phyloP scores from a whole-genome alignment of 2,113 vertebrate species.

The Ochotona curzoniae region DNA sequence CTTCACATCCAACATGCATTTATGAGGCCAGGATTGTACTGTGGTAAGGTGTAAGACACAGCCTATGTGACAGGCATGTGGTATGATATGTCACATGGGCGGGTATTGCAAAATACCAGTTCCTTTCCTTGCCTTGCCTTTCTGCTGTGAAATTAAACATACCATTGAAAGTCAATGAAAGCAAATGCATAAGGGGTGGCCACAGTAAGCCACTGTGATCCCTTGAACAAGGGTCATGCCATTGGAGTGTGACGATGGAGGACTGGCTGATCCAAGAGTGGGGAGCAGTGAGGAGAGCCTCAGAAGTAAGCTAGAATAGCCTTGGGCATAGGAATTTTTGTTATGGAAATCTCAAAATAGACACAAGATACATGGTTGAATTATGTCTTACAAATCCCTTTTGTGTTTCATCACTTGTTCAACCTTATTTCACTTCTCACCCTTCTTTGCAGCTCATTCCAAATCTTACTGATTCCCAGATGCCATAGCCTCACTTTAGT shows the following conservation, averaged over 20 bases:
- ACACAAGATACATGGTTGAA: background rate
- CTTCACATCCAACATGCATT: background rate
- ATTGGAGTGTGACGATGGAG: background rate
- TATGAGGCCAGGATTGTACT: background rate
- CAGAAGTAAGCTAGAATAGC: background rate
- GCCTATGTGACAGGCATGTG: background rate
- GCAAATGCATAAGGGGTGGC: background rate
- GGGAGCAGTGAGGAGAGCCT: background rate
- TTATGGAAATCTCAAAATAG: constrained; percentile 6
- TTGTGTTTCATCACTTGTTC: background rate
- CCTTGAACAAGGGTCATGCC: background rate
- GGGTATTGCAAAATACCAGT: background rate
- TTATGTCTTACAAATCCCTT: background rate
- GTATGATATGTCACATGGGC: too few relatives aligned
- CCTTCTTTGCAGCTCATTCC: background rate
- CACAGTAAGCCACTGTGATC: too few relatives aligned
- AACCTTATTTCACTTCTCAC: background rate
- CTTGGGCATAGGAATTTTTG: background rate
- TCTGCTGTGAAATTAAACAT: background rate
- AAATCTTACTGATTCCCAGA: background rate
- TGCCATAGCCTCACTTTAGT: background rate
- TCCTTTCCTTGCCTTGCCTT: background rate
- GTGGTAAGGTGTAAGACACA: background rate
- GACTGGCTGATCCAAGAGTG: background rate
- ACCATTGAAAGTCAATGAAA: background rate